A percentile compares a stretch with the other conserved stretches of the same genome.
These are phyloP conservation scores for Samia ricini DNA, from an alignment of 1,140 invertebrate genomes.

Conservation along the genomic window DNA sequence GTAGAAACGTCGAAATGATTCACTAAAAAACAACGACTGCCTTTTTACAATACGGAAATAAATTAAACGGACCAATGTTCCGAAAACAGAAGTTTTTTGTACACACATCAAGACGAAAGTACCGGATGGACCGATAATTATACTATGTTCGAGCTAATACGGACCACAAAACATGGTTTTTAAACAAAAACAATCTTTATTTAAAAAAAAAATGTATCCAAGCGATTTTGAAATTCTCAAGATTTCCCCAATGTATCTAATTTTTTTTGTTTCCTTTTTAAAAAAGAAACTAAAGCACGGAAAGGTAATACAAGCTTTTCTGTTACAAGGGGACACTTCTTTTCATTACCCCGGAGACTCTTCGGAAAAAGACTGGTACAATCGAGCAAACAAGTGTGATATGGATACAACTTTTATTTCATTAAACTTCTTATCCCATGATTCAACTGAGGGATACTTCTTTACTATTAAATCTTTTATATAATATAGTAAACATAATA, in stretches of 20 bases:
- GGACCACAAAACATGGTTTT: neutral
- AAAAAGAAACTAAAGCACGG: slow-evolving; percentile 23
- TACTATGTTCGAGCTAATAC: neutral
- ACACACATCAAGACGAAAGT: too few relatives aligned
- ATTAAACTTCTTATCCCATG: too few relatives aligned
- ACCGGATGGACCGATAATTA: neutral
- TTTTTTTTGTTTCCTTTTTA: slow-evolving; percentile 26
- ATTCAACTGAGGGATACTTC: too few relatives aligned
- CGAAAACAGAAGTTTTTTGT: too few relatives aligned
- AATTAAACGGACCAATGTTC: too few relatives aligned
- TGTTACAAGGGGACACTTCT: slow-evolving; percentile 37
- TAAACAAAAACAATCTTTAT: too few relatives aligned
- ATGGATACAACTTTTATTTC: slow-evolving; percentile 2
- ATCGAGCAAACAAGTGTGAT: slow-evolving; percentile 26
- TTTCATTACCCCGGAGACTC: slow-evolving; percentile 43
- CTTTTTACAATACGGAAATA: too few relatives aligned
- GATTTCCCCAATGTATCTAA: slow-evolving; percentile 39
- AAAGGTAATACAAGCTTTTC: slow-evolving; percentile 38
- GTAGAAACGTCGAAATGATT: too few relatives aligned
- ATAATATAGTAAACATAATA: too few relatives aligned
- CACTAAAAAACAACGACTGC: too few relatives aligned
- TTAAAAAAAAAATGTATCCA: neutral
- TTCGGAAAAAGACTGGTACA: slow-evolving; percentile 33
- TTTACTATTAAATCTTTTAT: too few relatives aligned
- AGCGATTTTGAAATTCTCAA: slow-evolving; percentile 12